Conservation (phyloP, 2,888 invertebrate genomes). For the Lepidocyrtinus sp. region DNA sequence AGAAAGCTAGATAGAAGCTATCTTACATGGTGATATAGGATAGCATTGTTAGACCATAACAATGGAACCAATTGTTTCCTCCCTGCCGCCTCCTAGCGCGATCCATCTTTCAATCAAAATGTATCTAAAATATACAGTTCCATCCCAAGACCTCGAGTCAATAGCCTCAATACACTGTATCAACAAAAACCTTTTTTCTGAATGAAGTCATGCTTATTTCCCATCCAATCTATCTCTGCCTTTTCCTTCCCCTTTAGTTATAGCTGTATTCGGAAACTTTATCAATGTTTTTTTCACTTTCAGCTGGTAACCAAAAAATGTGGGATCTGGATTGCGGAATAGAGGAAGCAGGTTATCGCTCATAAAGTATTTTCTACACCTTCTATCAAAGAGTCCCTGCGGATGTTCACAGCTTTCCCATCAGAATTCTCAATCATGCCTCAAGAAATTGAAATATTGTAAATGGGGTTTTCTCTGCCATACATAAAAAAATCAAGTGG, state of each 20-base stretch:
- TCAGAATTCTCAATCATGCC: slow-evolving; percentile 57
- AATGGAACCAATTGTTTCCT: slow-evolving; percentile 33
- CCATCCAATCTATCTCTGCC: slow-evolving; percentile 37
- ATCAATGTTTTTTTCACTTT: neutral
- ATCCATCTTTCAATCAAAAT: neutral
- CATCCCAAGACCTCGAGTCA: neutral
- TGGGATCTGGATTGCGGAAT: neutral
- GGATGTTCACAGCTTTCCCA: slow-evolving; percentile 54
- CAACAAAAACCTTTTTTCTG: slow-evolving; percentile 21
- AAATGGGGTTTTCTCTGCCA: slow-evolving; percentile 51
- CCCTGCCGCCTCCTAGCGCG: neutral
- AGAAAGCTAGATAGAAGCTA: too few species aligned
- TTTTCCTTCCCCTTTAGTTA: neutral
- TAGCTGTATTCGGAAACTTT: slow-evolving; percentile 18
- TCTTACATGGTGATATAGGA: neutral
- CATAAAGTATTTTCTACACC: slow-evolving; percentile 54
- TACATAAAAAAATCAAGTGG: slow-evolving; percentile 28
- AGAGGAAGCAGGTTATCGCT: slow-evolving; percentile 52
- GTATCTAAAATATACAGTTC: neutral
- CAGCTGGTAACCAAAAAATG: neutral
- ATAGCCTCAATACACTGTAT: neutral
- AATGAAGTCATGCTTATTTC: slow-evolving; percentile 41
- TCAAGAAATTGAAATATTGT: slow-evolving; percentile 56
- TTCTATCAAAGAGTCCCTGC: slow-evolving; percentile 51
- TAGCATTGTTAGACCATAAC: neutral